Conservation (phyloP, 2,797 vertebrate genomes). For the Macropus fuliginosus region DNA sequence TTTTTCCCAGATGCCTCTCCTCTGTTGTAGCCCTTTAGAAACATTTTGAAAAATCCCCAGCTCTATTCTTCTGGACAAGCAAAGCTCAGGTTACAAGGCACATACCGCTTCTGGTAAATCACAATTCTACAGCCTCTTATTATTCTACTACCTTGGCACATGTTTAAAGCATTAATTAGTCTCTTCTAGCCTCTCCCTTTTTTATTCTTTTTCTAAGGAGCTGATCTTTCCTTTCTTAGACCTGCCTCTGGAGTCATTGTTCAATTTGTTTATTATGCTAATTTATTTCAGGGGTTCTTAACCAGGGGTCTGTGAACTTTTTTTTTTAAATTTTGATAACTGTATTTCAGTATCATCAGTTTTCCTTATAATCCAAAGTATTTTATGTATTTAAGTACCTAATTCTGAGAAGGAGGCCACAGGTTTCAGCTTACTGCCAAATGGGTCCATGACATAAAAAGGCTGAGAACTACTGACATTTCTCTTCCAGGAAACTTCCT, state of each 20-base stretch:
- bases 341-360: not conserved
- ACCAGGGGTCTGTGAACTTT: not conserved
- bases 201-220: not conserved
- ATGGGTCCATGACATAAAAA: not conserved
- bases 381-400: not conserved
- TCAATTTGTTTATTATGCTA: not conserved
- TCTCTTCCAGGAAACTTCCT: not conserved
- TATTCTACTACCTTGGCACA: not conserved
- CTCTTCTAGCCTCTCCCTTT: not conserved
- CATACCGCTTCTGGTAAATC: rapidly evolving
- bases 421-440: not conserved
- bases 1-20: not conserved
- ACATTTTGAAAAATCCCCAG: not conserved
- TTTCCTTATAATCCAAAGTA: not conserved
- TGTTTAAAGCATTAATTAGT: not conserved
- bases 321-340: not conserved
- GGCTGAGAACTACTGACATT: not conserved
- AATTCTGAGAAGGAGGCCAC: not conserved
- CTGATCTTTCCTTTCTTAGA: not conserved
- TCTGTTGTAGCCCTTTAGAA: not conserved
- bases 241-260: not conserved
- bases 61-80: not conserved
- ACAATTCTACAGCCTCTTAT: rapidly evolving
- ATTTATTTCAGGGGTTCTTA: not conserved
- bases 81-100: not conserved